phyloP scores from a whole-genome alignment of 2,113 vertebrate genomes.

The Collichthys lucidus region DNA sequence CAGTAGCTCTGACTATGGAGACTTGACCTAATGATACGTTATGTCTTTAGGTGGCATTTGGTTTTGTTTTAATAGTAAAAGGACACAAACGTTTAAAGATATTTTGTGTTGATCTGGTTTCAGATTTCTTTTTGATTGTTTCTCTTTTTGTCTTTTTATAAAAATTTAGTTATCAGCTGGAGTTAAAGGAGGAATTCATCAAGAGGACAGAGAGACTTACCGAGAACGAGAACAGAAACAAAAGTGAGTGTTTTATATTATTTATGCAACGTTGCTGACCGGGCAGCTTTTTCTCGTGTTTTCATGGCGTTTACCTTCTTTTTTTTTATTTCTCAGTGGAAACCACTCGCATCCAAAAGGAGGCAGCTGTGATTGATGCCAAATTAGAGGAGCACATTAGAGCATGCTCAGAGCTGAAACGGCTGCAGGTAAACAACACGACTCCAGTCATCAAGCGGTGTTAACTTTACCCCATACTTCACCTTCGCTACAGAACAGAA shows the following conservation, averaged over 20 bases:
- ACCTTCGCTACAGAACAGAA: neutral
- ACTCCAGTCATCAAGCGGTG: neutral
- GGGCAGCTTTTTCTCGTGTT: neutral
- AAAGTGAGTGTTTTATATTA: constrained; percentile 82
- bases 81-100: neutral
- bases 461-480: neutral
- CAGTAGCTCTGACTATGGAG: neutral
- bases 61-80: neutral
- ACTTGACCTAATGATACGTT: neutral
- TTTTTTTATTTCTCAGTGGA: constrained; percentile 82
- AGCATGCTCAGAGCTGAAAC: constrained; percentile 80
- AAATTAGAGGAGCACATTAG: constrained; percentile 87
- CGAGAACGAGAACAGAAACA: constrained; percentile 90
- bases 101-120: neutral
- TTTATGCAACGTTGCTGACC: neutral
- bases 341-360: constrained; percentile 86
- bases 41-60: neutral
- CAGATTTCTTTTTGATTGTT: neutral
- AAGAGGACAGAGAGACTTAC: constrained; percentile 86
- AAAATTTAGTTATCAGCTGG: constrained; percentile 87
- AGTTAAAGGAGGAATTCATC: constrained; percentile 91
- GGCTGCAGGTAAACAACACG: constrained; percentile 85
- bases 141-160: constrained; percentile 12
- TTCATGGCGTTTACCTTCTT: neutral
- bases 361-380: constrained; percentile 80